These are phyloP conservation scores for Pinna nobilis DNA, from an alignment of 1,140 invertebrate species.

Conservation along the genomic window DNA sequence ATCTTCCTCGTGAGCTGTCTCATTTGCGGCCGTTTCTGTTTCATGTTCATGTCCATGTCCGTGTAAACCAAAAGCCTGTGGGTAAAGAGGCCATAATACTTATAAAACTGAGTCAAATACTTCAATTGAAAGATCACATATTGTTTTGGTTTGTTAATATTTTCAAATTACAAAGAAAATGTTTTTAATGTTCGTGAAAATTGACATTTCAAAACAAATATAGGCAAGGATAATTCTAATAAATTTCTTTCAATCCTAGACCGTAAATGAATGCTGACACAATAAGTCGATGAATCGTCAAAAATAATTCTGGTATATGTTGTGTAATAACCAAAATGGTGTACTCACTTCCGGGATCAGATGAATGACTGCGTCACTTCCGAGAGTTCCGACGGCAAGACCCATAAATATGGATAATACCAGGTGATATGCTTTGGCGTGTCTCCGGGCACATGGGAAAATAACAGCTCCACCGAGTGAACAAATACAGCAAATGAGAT, in stretches of 20 bases:
- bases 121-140: background rate
- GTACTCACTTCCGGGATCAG: slow-evolving; percentile 34
- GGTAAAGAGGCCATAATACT: background rate
- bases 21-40: too few relatives aligned
- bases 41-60: slow-evolving; percentile 3
- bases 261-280: too few relatives aligned
- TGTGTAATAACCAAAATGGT: background rate
- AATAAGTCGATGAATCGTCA: too few relatives aligned
- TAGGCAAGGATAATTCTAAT: background rate
- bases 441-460: slow-evolving; percentile 24
- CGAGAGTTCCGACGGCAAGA: slow-evolving; percentile 35
- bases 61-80: background rate
- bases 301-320: too few relatives aligned
- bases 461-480: slow-evolving; percentile 29
- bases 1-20: background rate
- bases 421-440: slow-evolving; percentile 28
- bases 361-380: slow-evolving; percentile 33
- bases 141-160: background rate
- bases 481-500: slow-evolving; percentile 36
- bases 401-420: slow-evolving; percentile 40
- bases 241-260: background rate
- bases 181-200: background rate
- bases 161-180: background rate
- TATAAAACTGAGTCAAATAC: background rate
- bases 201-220: background rate